These are phyloP conservation scores for Dryomyza anilis DNA, from an alignment of 2,888 invertebrate genomes.

Conservation along the genomic window DNA sequence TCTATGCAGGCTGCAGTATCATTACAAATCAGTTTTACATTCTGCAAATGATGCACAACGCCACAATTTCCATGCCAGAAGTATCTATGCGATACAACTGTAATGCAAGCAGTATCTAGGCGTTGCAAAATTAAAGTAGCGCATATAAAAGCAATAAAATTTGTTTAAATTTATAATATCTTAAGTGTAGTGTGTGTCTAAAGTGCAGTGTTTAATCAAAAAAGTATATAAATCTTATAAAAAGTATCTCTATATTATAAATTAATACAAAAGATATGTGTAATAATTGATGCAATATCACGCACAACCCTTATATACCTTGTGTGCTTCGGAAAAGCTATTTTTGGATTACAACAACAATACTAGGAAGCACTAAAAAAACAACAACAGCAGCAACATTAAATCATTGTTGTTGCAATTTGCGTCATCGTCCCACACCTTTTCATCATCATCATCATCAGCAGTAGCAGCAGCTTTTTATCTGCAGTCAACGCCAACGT, in stretches of 20 bases:
- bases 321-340: slow-evolving; percentile 7
- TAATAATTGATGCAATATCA: no score
- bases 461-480: slow-evolving; percentile 1
- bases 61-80: no score
- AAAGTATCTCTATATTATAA: not conserved
- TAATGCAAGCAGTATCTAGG: not conserved
- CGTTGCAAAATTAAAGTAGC: not conserved
- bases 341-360: slow-evolving; percentile 11
- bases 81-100: no score
- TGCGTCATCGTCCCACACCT: not conserved
- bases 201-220: no score
- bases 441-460: not conserved
- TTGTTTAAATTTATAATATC: not conserved
- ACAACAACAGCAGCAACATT: not conserved
- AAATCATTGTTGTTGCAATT: not conserved
- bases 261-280: not conserved
- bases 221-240: no score
- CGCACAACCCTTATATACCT: not conserved
- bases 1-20: no score
- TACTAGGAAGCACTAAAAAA: not conserved
- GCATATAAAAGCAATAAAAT: no score
- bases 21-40: no score
- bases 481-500: no score
- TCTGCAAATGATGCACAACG: no score
- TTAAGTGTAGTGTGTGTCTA: no score